These are phyloP conservation scores for western clawed frog (Xenopus tropicalis) DNA, from an alignment of 2,113 vertebrate genomes.

Conservation along the genomic window UCB_Xtro_10.0 CM004443.2:122354501-122355000, in stretches of 20 bases:
- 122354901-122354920: slow-evolving; percentile 23
- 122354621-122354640: slow-evolving; percentile 1
- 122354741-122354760: slow-evolving; percentile 62
- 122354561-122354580: slow-evolving; percentile 63
- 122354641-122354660: background rate
- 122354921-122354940: slow-evolving; percentile 49
- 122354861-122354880: background rate
- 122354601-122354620: background rate
- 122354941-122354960: slow-evolving; percentile 60
- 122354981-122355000: slow-evolving; percentile 42
- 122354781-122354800: slow-evolving; percentile 71
- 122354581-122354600: slow-evolving; percentile 49
- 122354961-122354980: slow-evolving; percentile 64
- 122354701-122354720: background rate
- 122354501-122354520: slow-evolving; percentile 54
- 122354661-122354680: background rate
- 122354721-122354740: slow-evolving; percentile 40
- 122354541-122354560: slow-evolving; percentile 62
- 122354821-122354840: slow-evolving; percentile 2
- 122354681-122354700: background rate
- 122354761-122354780: slow-evolving; percentile 67
- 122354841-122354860: background rate
- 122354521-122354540: slow-evolving; percentile 65
- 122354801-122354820: slow-evolving; percentile 55
- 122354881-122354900: background rate